Evolutionary conservation across 2,113 vertebrate genomes (phyloP).

Genomic region (Laticauda colubrina): DNA sequence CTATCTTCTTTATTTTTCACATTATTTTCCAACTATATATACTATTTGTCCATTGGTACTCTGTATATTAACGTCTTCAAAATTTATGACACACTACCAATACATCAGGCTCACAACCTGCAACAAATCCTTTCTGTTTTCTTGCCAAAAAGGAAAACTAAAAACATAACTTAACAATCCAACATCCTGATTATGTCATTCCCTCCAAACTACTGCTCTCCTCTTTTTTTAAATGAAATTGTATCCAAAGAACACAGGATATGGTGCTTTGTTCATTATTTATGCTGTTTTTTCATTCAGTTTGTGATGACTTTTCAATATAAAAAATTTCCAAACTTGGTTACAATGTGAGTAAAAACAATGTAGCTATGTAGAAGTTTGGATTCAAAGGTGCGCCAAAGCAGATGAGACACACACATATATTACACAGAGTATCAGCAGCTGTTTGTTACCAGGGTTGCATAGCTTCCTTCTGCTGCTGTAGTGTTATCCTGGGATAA

Average conservation of each 20-base stretch:
- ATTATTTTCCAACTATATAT: not conserved
- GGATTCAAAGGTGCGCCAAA: not conserved
- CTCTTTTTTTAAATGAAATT: not conserved
- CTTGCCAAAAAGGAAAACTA: not conserved
- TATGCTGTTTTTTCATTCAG: not conserved
- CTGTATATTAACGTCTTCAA: not conserved
- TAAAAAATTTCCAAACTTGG: not conserved
- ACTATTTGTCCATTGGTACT: not conserved
- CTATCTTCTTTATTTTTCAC: not conserved
- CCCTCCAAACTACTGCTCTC: not conserved
- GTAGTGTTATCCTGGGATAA: not conserved
- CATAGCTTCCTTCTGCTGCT: not conserved
- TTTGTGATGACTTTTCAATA: not conserved
- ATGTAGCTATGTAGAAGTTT: not conserved
- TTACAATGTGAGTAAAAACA: not conserved
- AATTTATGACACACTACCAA: not conserved
- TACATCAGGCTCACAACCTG: not conserved
- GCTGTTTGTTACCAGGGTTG: not conserved
- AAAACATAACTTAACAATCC: not conserved
- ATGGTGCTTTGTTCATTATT: not conserved
- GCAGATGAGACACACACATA: not conserved
- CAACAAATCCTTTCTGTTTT: not conserved
- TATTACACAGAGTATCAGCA: not conserved
- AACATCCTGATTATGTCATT: not conserved
- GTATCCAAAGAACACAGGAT: not conserved